phyloP scores from a whole-genome alignment of 2,113 vertebrate species.

The Rhabdomys dilectus region DNA sequence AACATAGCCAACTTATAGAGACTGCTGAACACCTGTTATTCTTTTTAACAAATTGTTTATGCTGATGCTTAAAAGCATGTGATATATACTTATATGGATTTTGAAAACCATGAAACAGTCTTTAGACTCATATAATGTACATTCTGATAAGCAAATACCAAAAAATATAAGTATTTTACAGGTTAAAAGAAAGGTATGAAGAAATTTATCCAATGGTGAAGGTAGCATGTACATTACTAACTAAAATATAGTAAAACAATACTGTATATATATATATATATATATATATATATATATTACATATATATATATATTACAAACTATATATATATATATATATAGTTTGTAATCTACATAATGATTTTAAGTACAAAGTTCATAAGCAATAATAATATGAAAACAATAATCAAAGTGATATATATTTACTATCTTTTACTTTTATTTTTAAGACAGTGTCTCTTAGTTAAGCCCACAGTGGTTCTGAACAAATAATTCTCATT shows the following conservation, averaged over 20 bases:
- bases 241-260: background rate
- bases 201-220: background rate
- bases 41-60: background rate
- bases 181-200: background rate
- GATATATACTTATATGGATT: background rate
- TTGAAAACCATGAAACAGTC: background rate
- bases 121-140: background rate
- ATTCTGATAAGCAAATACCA: background rate
- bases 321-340: background rate
- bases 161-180: background rate
- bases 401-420: background rate
- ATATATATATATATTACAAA: background rate
- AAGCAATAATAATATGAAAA: conserved; percentile 26
- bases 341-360: background rate
- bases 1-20: no score
- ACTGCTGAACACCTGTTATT: no score
- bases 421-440: background rate
- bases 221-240: background rate
- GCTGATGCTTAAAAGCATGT: background rate
- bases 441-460: background rate
- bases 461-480: background rate
- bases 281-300: background rate
- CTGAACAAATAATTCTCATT: no score
- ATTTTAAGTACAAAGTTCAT: background rate
- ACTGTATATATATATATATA: background rate